Base-by-base conservation (phyloP, 2,888 invertebrate species). In the Terebella lapidaria region DNA sequence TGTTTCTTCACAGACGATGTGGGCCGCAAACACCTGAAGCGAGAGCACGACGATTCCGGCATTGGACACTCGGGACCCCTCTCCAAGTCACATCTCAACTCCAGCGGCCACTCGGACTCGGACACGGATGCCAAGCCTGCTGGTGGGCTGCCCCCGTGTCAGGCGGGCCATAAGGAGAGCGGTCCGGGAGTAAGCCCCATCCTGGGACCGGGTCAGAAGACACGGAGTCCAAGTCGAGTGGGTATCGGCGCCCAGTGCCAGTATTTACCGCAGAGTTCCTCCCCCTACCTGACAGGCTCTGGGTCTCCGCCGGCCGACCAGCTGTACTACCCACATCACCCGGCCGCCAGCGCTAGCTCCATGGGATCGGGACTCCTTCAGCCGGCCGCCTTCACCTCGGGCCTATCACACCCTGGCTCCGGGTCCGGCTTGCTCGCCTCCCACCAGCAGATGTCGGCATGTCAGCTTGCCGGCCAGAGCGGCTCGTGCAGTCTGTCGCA, bases 321-420 rank as follows among this genome's bases (percentile, higher is more conserved):
- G 60, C 64, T 71, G 28, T 75, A 74, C 62, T 76, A 74, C 59
- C 72, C 75, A 2, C 76, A 75, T 59, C 74, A 74, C 59, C 67
- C 73, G 18, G 63, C 72, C 22, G 42, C 55, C 10, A 35, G 70
- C 26, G 63, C 70, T 27, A 63, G 72, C 59, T 59, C 71, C 56
- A 61, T 64, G 49, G 27, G 26, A n/a, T 29, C 29, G 15, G 46
- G 35, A 22, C 52, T 53, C n/a, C 25, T 51, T 20, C 22, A 42
- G 45, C 4, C 61, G 3, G 65, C 67, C 1, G 66, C 70, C 58
- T 67, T 29, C 15, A 15, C 55, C 3, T 24, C 30, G 4, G 25
- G 55, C 22, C 20, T 45, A 20, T 20, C 25, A 3, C 56, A 45
- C 18, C 4, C n/a, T 15, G 4, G n/a, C n/a, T n/a, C n/a, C n/a